Percentiles rank a stretch among this genome's conserved stretches.
Evolutionary conservation across 30 jellyfish, hydroid and myxozoan genomes (phyloP).

Genomic region (Chrysaora quinquecirrha): DNA sequence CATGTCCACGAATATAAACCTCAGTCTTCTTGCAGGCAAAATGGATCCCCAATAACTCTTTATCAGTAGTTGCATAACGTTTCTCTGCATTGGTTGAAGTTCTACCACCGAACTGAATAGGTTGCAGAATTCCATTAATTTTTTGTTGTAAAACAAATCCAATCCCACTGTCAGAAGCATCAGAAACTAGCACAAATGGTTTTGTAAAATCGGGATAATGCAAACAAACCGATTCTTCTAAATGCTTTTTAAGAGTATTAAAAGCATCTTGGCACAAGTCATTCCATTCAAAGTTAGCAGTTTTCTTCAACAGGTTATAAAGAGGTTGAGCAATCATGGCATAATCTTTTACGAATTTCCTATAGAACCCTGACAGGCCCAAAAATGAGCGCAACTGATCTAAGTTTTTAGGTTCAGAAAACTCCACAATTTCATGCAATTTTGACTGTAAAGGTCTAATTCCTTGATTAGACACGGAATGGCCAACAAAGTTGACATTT

Average conservation of each 20-base stretch:
- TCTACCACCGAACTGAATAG: conserved; percentile 5
- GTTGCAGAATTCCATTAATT: background rate
- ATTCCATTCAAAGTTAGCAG: background rate
- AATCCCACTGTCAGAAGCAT: background rate
- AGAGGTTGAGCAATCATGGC: background rate
- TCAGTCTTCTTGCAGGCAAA: conserved; percentile 9
- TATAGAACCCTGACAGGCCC: background rate
- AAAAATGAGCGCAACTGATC: conserved; percentile 7
- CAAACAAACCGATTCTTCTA: background rate
- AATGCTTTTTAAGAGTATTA: background rate
- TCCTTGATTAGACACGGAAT: background rate
- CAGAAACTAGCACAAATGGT: background rate
- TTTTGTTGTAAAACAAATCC: conserved; percentile 1
- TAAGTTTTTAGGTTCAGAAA: background rate
- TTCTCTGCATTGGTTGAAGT: background rate
- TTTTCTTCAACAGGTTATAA: background rate
- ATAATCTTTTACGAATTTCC: conserved; percentile 1
- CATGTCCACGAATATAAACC: background rate
- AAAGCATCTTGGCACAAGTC: background rate
- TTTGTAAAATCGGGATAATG: background rate
- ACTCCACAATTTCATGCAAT: background rate
- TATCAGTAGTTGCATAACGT: background rate
- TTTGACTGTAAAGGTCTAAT: background rate
- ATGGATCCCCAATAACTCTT: conserved; percentile 8
- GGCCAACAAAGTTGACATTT: conserved; percentile 14